Conservation (phyloP, 2,888 invertebrate species). For the Linyphia triangularis region DNA sequence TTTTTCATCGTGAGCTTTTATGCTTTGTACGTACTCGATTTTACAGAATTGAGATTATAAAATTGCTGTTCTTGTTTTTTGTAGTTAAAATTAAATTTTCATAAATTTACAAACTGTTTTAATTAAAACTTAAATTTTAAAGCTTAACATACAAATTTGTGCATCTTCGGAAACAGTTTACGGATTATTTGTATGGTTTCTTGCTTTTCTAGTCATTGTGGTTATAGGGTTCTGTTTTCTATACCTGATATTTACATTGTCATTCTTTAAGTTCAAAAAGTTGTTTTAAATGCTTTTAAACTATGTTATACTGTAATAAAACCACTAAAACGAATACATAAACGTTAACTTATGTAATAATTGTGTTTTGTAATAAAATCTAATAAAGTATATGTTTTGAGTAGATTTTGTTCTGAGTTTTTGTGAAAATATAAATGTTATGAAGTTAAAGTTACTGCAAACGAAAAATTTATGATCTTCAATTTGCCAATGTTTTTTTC, state of each 20-base stretch:
- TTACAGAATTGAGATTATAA: too few relatives aligned
- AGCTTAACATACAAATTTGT: too few relatives aligned
- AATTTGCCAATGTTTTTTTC: too few relatives aligned
- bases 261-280: conserved; percentile 4
- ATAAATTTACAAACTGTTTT: neutral
- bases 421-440: too few relatives aligned
- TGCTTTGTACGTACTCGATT: too few relatives aligned
- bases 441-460: too few relatives aligned
- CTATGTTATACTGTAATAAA: conserved; percentile 45
- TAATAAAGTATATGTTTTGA: conserved; percentile 55
- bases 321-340: conserved; percentile 33
- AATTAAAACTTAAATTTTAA: neutral
- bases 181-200: conserved; percentile 15
- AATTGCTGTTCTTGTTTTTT: too few relatives aligned
- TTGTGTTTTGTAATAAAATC: conserved; percentile 49
- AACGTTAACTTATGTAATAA: conserved; percentile 65
- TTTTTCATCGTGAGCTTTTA: too few relatives aligned
- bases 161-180: too few relatives aligned
- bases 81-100: neutral
- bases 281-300: conserved; percentile 69
- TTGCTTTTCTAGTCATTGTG: conserved; percentile 59
- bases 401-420: neutral
- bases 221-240: conserved; percentile 12
- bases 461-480: too few relatives aligned
- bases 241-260: neutral